Percentiles rank a stretch among this genome's conserved stretches.
phyloP scores from a whole-genome alignment of 1,140 invertebrate species.

The Drosophila athabasca region DNA sequence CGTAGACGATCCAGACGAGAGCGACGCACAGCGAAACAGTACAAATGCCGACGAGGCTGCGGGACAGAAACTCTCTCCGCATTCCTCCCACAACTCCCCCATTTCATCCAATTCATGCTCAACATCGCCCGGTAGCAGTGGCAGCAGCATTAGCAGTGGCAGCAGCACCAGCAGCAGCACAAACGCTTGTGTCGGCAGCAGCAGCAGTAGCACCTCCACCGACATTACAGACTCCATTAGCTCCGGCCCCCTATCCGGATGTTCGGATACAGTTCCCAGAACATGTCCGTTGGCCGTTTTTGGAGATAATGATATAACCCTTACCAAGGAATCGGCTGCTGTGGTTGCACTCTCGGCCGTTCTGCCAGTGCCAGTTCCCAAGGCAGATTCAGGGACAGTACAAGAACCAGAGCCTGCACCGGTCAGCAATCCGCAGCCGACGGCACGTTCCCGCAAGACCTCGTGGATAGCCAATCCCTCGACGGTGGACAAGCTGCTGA shows the following conservation, averaged over 20 bases:
- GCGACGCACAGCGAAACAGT: conserved; percentile 46
- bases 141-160: conserved; percentile 21
- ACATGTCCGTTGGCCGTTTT: conserved; percentile 76
- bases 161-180: conserved; percentile 15
- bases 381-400: conserved; percentile 15
- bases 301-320: conserved; percentile 77
- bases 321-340: conserved; percentile 73
- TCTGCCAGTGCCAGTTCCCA: conserved; percentile 11
- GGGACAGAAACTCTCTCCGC: conserved; percentile 21
- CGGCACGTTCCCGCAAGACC: conserved; percentile 84
- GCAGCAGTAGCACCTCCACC: conserved; percentile 24
- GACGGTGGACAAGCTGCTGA: conserved; percentile 85
- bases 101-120: conserved; percentile 62
- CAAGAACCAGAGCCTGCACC: conserved; percentile 55
- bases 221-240: conserved; percentile 37
- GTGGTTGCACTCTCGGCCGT: conserved; percentile 54
- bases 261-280: conserved; percentile 17
- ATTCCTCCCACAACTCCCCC: conserved; percentile 50
- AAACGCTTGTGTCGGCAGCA: conserved; percentile 10
- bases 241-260: background rate
- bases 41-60: conserved; percentile 44
- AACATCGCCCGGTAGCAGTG: conserved; percentile 53
- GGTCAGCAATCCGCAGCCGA: conserved; percentile 6
- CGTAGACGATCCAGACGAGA: background rate
- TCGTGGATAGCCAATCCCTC: conserved; percentile 85